Base-by-base conservation (phyloP, 2,888 invertebrate genomes). In the Mythimna lalbum region DNA sequence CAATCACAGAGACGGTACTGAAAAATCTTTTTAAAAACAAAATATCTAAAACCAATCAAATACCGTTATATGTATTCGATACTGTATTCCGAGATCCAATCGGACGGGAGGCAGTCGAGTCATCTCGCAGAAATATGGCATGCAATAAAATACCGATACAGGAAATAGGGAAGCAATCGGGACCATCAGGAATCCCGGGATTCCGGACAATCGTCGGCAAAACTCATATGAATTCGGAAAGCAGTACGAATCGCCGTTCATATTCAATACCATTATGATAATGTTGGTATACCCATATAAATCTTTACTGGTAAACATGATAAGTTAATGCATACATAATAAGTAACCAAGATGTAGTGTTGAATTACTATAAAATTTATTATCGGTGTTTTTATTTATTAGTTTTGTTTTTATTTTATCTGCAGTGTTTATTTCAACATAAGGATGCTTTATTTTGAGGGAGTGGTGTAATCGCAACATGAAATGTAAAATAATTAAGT, bases 131-230 rank as follows among this genome's bases (percentile, higher is more conserved):
- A 95, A 92, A 95, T 95, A 94, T 93, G 90, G 91, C 90, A 88
- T 89, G 92, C 92, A 94, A 95, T 95, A 95, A 95, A 95, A 95
- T 93, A 92, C 88, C 92, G 90, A 92, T 91, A 90, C 87, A 84
- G 89, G 91, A 90, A 91, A 94, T 94, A 92, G 91, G 92, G 90
- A 92, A 92, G 92, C 92, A 89, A 93, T 93, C 89, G 89, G 87
- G 85, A 84, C 85, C 88, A 88, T 89, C 80, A 82, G 76, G 82
- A 87, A 87, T 85, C 43, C 43, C 43, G 47, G 83, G 84, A 88
- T 86, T 79, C 89, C 89, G 89, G 88, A 90, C 90, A 92, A 90
- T 90, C 88, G 89, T 84, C 86, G 82, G 88, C 82, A 87, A 89
- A 84, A 83, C 84, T 86, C 84, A 75, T 83, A 87, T 82, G 88